Base-by-base conservation (phyloP, 2,113 vertebrate genomes). In the Cavia aperea region DNA sequence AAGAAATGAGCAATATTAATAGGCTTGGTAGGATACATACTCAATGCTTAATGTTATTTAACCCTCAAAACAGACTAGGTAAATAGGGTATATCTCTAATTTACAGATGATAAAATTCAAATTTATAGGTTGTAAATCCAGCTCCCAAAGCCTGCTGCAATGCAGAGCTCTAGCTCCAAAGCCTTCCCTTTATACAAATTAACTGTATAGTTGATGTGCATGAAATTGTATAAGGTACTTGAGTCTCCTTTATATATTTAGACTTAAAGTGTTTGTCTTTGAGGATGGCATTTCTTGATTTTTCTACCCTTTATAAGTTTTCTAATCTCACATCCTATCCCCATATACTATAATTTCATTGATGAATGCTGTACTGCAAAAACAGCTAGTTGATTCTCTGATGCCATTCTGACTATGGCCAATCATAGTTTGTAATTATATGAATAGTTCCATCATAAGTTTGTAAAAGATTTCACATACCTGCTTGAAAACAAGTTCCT, bases 61-160 rank as follows among this genome's bases (percentile, higher is more conserved):
- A 65, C 60, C 36, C 79, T 51, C 75, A 91, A 1, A 51, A 66
- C 36, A 93, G 43, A 13, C 39, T 63, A 63, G 15, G 23, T 91
- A 88, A 62, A 46, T 68, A 58, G 31, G 68, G 8, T 77, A 31
- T 75, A 13, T 60, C 63, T 88, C 36, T 51, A 60, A 68, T 85
- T 88, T 93, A 54, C 33, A 51, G 6, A 4, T 94, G 66, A 94
- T 49, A 95, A 94, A 83, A 33, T 78, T 54, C 56, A 86, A 29
- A 29, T 81, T 73, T 88, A 26, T 14, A 39, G 18, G 39, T 70
- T 60, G 72, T 81, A 79, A 83, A 56, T 62, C 62, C 62, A 77
- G 19, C 33, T 54, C 63, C 36, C 23, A 23, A 82, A 86, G 12
- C 58, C 72, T 90, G 11, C 18, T 88, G n/a, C n/a, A 81, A 29